These are phyloP conservation scores for Trichopria drosophilae DNA, from an alignment of 2,888 invertebrate genomes.

Conservation along the genomic window DNA sequence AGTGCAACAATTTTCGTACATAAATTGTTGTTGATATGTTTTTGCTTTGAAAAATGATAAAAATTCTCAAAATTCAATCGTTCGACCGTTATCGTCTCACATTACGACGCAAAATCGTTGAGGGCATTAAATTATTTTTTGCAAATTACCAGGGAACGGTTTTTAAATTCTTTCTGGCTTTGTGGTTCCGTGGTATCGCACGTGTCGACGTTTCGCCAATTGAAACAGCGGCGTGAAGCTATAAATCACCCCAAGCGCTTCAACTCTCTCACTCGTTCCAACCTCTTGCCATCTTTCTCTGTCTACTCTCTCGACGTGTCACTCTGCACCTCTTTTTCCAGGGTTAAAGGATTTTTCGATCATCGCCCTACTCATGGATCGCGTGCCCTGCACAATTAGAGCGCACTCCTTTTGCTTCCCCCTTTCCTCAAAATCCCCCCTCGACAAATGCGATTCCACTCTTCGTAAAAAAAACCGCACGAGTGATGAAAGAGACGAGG, in stretches of 20 bases:
- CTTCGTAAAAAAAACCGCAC: slow-evolving; percentile 17
- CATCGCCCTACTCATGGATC: slow-evolving; percentile 8
- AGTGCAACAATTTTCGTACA: too few relatives aligned
- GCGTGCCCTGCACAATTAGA: slow-evolving; percentile 26
- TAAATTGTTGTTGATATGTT: too few relatives aligned
- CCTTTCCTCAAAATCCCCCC: too few relatives aligned
- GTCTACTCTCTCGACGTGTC: slow-evolving; percentile 8
- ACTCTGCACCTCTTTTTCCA: slow-evolving; percentile 13
- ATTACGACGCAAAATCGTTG: too few relatives aligned
- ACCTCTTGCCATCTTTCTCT: background rate
- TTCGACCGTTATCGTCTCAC: too few relatives aligned
- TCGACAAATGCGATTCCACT: background rate
- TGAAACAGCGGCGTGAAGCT: slow-evolving; percentile 13
- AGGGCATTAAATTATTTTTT: too few relatives aligned
- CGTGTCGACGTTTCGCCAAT: slow-evolving; percentile 11
- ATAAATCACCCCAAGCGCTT: slow-evolving; percentile 15
- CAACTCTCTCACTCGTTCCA: background rate
- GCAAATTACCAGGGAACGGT: too few relatives aligned
- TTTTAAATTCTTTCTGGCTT: too few relatives aligned
- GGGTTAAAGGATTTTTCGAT: slow-evolving; percentile 9
- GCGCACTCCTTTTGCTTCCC: slow-evolving; percentile 1
- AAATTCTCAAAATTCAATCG: too few relatives aligned
- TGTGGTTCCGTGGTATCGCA: too few relatives aligned
- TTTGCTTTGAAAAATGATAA: too few relatives aligned
- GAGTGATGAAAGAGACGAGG: slow-evolving; percentile 4